Percentiles rank a stretch among this genome's conserved stretches.
Conservation (phyloP, 1,140 invertebrate genomes). For the Penaeus chinensis region DNA sequence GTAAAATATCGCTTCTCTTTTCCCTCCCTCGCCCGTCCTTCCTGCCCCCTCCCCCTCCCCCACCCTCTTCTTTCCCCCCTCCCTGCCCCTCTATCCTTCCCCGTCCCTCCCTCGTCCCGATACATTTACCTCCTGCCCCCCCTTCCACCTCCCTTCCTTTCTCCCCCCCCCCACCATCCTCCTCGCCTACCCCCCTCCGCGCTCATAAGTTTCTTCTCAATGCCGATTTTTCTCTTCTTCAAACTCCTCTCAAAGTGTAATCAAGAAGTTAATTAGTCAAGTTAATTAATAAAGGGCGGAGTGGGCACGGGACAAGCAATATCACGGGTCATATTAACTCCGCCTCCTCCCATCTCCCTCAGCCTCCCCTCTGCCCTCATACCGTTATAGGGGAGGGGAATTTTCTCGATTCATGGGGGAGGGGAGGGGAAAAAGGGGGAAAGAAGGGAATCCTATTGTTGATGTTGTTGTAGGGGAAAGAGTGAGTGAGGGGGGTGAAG, state of each 20-base stretch:
- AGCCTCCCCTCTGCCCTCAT: too few relatives aligned
- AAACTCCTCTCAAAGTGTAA: slow-evolving; percentile 51
- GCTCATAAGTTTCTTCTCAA: too few relatives aligned
- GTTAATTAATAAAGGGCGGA: slow-evolving; percentile 48
- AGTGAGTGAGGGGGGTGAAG: too few relatives aligned
- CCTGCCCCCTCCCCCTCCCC: neutral
- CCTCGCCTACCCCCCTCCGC: neutral
- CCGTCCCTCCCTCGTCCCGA: too few relatives aligned
- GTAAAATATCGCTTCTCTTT: too few relatives aligned
- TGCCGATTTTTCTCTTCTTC: slow-evolving; percentile 15
- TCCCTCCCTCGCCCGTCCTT: neutral
- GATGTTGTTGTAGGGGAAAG: too few relatives aligned
- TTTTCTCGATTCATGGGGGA: too few relatives aligned
- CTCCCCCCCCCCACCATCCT: neutral
- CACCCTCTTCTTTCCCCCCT: neutral
- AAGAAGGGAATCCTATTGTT: too few relatives aligned
- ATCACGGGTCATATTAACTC: neutral
- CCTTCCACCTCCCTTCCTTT: neutral
- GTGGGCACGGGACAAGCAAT: neutral
- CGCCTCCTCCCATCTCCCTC: neutral
- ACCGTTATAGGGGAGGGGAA: too few relatives aligned
- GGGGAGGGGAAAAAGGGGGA: too few relatives aligned
- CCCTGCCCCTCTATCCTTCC: neutral
- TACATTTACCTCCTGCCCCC: neutral
- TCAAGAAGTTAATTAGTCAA: slow-evolving; percentile 52